Conservation (phyloP, 2,888 invertebrate species). For the Orthonevra nobilis region DNA sequence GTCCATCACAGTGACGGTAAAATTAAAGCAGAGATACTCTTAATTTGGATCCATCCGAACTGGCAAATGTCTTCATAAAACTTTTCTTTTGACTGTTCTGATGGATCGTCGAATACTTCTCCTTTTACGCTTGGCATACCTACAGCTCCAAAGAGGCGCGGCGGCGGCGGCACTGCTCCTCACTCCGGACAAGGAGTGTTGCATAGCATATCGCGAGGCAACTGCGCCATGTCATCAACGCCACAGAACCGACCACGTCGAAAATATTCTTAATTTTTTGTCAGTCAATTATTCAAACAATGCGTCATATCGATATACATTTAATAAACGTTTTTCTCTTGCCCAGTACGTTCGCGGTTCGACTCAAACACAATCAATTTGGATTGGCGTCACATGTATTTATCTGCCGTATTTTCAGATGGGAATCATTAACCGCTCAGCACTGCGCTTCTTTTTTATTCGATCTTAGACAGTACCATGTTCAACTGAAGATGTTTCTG, state of each 20-base stretch:
- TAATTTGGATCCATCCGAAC: slow-evolving; percentile 63
- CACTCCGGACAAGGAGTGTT: slow-evolving; percentile 41
- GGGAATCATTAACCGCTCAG: slow-evolving; percentile 34
- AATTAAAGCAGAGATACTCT: slow-evolving; percentile 63
- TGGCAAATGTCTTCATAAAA: slow-evolving; percentile 68
- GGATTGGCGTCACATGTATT: slow-evolving; percentile 66
- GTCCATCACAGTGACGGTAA: slow-evolving; percentile 57
- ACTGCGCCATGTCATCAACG: slow-evolving; percentile 69
- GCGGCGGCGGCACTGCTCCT: slow-evolving; percentile 4
- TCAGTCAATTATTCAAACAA: slow-evolving; percentile 74
- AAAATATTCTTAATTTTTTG: slow-evolving; percentile 68
- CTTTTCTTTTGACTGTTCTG: slow-evolving; percentile 55
- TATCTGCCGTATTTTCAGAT: slow-evolving; percentile 15
- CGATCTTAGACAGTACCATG: too few relatives aligned
- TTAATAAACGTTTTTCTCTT: slow-evolving; percentile 76
- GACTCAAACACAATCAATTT: slow-evolving; percentile 60
- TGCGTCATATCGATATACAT: slow-evolving; percentile 80
- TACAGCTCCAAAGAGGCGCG: slow-evolving; percentile 10
- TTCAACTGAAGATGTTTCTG: too few relatives aligned
- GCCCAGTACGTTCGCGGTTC: slow-evolving; percentile 34
- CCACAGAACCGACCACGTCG: slow-evolving; percentile 47
- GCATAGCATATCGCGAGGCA: slow-evolving; percentile 51
- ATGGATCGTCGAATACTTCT: slow-evolving; percentile 65
- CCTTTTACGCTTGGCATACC: slow-evolving; percentile 66
- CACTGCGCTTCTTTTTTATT: too few relatives aligned